These are phyloP conservation scores for Melipona beecheii DNA, from an alignment of 2,888 invertebrate genomes.

Conservation along the genomic window DNA sequence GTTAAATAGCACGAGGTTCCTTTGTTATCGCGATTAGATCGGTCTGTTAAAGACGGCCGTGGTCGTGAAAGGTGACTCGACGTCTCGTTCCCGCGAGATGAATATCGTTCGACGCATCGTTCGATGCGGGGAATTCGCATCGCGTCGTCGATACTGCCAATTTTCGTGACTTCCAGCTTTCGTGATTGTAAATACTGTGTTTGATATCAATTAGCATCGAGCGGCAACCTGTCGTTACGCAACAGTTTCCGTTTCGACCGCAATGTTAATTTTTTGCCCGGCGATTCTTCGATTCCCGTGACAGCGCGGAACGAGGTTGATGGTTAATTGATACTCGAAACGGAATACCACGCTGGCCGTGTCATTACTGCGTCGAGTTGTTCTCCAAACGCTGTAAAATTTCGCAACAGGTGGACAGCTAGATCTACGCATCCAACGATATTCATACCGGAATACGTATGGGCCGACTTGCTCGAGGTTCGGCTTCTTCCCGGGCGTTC, in stretches of 20 bases:
- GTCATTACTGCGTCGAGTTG: background rate
- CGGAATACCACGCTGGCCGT: background rate
- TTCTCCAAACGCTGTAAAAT: background rate
- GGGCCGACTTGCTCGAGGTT: constrained; percentile 84
- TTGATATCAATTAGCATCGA: background rate
- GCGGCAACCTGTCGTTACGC: constrained; percentile 6
- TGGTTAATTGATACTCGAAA: constrained; percentile 35
- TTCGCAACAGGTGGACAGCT: background rate
- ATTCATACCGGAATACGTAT: constrained; percentile 82
- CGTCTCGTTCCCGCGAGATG: background rate
- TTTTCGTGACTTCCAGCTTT: background rate
- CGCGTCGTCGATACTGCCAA: background rate
- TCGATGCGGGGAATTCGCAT: background rate
- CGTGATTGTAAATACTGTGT: background rate
- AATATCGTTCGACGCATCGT: background rate
- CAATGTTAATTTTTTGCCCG: background rate
- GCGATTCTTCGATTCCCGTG: constrained; percentile 19
- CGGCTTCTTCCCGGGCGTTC: constrained; percentile 86
- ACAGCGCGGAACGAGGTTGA: background rate
- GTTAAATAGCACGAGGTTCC: constrained; percentile 74
- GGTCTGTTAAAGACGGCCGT: constrained; percentile 42
- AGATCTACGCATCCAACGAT: background rate
- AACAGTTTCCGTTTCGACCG: constrained; percentile 28
- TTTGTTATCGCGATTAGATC: constrained; percentile 68
- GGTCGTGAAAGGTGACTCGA: background rate